Evolutionary conservation across 1,140 invertebrate genomes (phyloP).

Genomic region (Leptestheria dahalacensis): DNA sequence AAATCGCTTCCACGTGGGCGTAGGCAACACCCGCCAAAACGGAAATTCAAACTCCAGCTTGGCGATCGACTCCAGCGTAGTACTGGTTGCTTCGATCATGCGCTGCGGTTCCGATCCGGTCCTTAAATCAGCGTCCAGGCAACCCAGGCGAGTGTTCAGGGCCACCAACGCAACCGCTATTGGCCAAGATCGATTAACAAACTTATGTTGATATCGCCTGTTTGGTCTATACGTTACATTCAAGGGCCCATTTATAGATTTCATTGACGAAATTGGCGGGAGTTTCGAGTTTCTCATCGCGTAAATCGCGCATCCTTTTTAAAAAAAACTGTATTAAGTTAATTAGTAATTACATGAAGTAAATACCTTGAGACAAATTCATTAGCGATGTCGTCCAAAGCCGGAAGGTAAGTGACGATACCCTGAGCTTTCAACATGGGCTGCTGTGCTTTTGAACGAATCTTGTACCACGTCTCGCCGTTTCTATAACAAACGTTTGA

Average conservation of each 20-base stretch:
- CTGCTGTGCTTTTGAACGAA: slow-evolving; percentile 23
- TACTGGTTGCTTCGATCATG: slow-evolving; percentile 22
- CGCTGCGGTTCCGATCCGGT: slow-evolving; percentile 15
- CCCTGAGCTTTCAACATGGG: slow-evolving; percentile 24
- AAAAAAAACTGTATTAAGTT: background rate
- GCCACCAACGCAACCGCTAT: slow-evolving; percentile 24
- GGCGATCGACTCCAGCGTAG: slow-evolving; percentile 20
- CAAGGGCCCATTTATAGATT: slow-evolving; percentile 24
- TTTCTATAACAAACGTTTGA: slow-evolving; percentile 21
- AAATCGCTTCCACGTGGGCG: too few species aligned
- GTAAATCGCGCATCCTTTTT: slow-evolving; percentile 9
- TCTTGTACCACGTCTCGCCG: slow-evolving; percentile 28
- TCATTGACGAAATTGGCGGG: slow-evolving; percentile 20
- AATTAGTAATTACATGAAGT: background rate
- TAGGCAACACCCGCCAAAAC: slow-evolving; percentile 18
- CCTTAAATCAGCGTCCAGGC: slow-evolving; percentile 19
- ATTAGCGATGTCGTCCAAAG: slow-evolving; percentile 23
- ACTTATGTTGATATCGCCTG: background rate
- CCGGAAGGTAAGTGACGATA: slow-evolving; percentile 24
- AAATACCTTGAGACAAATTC: slow-evolving; percentile 21
- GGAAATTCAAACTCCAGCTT: slow-evolving; percentile 21
- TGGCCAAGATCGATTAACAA: slow-evolving; percentile 5
- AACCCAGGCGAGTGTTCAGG: slow-evolving; percentile 24
- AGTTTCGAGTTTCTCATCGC: slow-evolving; percentile 13
- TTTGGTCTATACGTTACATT: slow-evolving; percentile 28